phyloP scores from a whole-genome alignment of 2,113 vertebrate genomes.

The Misgurnus mizolepis region DNA sequence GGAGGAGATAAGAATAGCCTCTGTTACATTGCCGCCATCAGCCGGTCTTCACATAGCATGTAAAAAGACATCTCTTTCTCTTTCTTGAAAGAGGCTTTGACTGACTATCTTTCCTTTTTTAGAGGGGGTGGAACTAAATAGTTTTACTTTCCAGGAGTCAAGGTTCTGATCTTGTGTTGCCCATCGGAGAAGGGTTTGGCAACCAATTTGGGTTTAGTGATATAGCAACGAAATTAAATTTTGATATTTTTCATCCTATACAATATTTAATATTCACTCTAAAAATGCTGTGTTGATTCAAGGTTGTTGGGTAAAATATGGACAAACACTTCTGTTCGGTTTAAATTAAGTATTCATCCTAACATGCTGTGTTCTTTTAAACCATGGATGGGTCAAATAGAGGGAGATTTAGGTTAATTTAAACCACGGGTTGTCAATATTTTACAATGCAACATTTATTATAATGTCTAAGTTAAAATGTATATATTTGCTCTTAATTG shows the following conservation, averaged over 20 bases:
- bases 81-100: conserved; percentile 31
- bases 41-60: conserved; percentile 66
- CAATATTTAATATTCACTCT: no score
- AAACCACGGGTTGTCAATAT: no score
- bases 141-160: conserved; percentile 15
- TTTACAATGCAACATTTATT: no score
- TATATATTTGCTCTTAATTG: no score
- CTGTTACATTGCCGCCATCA: conserved; percentile 58
- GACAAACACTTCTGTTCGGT: no score
- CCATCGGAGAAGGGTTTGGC: background rate
- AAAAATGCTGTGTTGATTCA: no score
- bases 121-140: conserved; percentile 3
- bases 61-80: conserved; percentile 67
- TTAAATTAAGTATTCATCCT: no score
- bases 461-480: no score
- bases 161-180: conserved; percentile 5
- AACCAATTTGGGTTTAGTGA: background rate
- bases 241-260: background rate
- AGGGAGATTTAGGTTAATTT: no score
- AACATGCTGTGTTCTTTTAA: no score
- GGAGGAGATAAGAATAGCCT: conserved; percentile 83
- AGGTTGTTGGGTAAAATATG: no score
- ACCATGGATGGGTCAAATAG: no score
- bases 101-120: background rate
- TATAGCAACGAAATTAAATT: background rate